Conservation (phyloP, 2,888 invertebrate genomes). For the Piscicola geometra region DNA sequence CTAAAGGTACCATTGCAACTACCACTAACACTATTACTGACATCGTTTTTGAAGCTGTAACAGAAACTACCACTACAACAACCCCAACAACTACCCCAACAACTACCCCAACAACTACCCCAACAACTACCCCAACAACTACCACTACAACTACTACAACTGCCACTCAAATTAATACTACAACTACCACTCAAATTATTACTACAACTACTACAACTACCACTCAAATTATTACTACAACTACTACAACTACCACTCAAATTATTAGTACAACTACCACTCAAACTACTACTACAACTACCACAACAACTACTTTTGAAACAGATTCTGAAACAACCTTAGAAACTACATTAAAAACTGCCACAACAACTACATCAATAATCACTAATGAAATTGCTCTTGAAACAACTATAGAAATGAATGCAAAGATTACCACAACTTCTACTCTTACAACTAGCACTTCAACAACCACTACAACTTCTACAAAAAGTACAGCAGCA, state of each 20-base stretch:
- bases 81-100: slow-evolving; percentile 33
- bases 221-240: neutral
- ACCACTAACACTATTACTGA: slow-evolving; percentile 33
- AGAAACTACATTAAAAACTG: neutral
- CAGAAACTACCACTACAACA: slow-evolving; percentile 35
- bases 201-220: neutral
- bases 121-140: slow-evolving; percentile 19
- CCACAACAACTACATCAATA: neutral
- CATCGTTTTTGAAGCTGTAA: slow-evolving; percentile 31
- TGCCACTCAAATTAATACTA: neutral
- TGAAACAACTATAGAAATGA: neutral
- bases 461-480: neutral
- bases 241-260: neutral
- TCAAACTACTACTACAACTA: neutral
- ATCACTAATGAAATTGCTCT: neutral
- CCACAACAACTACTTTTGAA: neutral
- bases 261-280: neutral
- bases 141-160: neutral
- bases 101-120: slow-evolving; percentile 28
- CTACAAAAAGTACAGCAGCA: neutral
- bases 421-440: neutral
- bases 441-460: neutral
- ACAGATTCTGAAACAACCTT: neutral
- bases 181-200: neutral
- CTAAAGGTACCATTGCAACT: slow-evolving; percentile 36